Percentiles rank a stretch among this genome's conserved stretches.
Conservation (phyloP, 2,113 vertebrate genomes). For the Trichomycterus rosablanca region DNA sequence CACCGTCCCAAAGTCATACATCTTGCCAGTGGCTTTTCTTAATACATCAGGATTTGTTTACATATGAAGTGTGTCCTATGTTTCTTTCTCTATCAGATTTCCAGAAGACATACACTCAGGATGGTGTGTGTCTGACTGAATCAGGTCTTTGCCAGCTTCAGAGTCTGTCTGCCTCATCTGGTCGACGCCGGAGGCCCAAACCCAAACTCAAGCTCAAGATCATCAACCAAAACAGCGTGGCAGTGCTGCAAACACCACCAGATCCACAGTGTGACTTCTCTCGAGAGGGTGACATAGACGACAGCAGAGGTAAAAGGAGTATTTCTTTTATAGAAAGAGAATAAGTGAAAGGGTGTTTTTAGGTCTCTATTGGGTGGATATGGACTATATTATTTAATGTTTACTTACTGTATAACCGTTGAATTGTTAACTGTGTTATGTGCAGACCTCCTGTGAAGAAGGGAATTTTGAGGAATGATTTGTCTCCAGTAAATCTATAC, state of each 20-base stretch:
- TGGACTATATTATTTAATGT: too few species aligned
- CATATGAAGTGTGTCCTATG: neutral
- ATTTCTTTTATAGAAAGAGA: neutral
- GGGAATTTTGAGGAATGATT: too few species aligned
- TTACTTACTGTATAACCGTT: too few species aligned
- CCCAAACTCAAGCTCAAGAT: constrained; percentile 96
- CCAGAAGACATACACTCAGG: constrained; percentile 90
- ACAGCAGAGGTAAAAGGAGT: constrained; percentile 73
- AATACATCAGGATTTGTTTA: too few species aligned
- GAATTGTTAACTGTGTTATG: neutral
- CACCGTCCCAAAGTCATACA: too few species aligned
- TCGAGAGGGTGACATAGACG: constrained; percentile 79
- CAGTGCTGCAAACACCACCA: constrained; percentile 88
- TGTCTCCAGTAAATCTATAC: too few species aligned
- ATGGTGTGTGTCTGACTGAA: constrained; percentile 94
- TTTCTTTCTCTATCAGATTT: constrained; percentile 63
- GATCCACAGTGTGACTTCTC: constrained; percentile 79
- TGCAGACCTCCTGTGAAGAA: too few species aligned
- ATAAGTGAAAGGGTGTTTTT: neutral
- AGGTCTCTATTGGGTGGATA: too few species aligned
- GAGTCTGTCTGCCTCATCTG: constrained; percentile 80
- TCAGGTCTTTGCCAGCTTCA: constrained; percentile 90
- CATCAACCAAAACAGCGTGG: constrained; percentile 97
- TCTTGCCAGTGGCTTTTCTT: too few species aligned
- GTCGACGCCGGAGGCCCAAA: constrained; percentile 84